phyloP scores from a whole-genome alignment of 1,140 invertebrate genomes.

The Proales similis region DNA sequence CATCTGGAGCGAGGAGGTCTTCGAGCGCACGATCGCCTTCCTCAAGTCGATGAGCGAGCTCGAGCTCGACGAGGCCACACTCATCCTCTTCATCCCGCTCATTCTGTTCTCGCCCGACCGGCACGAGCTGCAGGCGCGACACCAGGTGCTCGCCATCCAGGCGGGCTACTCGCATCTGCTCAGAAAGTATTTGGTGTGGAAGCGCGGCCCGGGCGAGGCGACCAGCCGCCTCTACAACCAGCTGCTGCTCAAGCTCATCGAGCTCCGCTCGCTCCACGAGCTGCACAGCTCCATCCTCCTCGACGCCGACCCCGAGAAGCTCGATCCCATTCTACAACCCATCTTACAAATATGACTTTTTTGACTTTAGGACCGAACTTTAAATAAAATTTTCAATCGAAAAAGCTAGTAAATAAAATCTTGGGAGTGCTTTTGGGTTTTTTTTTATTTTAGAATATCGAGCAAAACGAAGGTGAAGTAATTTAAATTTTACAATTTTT shows the following conservation, averaged over 20 bases:
- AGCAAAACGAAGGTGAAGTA: too few species aligned
- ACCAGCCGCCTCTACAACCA: conserved; percentile 10
- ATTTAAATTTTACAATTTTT: too few species aligned
- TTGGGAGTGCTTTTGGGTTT: too few species aligned
- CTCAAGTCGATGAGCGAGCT: conserved; percentile 23
- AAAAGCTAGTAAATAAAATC: too few species aligned
- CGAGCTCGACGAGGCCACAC: conserved; percentile 16
- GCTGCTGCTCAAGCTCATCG: conserved; percentile 4
- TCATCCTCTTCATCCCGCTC: conserved; percentile 20
- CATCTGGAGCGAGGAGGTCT: conserved; percentile 32
- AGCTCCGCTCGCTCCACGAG: conserved; percentile 5
- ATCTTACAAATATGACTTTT: too few species aligned
- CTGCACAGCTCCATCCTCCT: conserved; percentile 23
- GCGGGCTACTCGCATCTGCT: conserved; percentile 7
- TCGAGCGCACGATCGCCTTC: conserved; percentile 13
- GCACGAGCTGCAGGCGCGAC: background rate
- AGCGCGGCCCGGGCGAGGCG: conserved; percentile 5
- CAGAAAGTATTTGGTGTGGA: conserved; percentile 36
- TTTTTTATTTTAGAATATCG: too few species aligned
- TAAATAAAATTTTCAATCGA: too few species aligned
- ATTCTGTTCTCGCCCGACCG: conserved; percentile 36
- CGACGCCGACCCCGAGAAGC: conserved; percentile 12
- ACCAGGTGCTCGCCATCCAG: background rate
- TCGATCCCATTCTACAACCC: too few species aligned
- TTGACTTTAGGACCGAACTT: too few species aligned